Base-by-base conservation (phyloP, 35 echinoderm and acorn worm genomes). In the Lytechinus pictus region DNA sequence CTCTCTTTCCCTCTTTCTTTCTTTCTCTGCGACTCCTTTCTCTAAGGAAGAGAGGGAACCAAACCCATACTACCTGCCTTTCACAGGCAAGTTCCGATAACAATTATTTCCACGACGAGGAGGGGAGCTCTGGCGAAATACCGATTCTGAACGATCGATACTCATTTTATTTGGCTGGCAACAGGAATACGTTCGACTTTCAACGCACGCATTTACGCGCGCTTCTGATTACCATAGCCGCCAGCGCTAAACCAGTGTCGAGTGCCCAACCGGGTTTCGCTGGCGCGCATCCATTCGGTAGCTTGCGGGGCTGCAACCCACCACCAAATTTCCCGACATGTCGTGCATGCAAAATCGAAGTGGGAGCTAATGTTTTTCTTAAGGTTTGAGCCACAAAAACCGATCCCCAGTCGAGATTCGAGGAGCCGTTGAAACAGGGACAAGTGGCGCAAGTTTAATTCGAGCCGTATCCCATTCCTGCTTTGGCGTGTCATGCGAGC, bases 161-260 rank as follows among this genome's bases (percentile, higher is more conserved):
- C 54, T 93, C 92, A 93, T 93, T 93, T 93, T 93, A 93, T 93
- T 93, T 93, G 66, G 92, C 92, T 93, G 92, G 54, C 52, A 57
- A 93, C 53, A 93, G 92, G 57, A 93, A 93, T 93, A 93, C 92
- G 92, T 93, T 93, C 92, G 92, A 93, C 92, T 93, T 93, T 93
- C 92, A 93, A 93, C 54, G 92, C 52, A 93, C 92, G 55, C 92
- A 93, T 93, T 93, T 93, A 57, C 54, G 92, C 54, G 92, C 92
- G 92, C 53, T 93, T 54, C 27, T 54, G 92, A 53, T 93, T 79
- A 79, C 28, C 92, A 54, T 57, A 55, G 92, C 92, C 92, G 92
- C 92, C n/a, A 93, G 92, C 53, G 92, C 53, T 27, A 55, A 57
- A 53, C 29, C 92, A 93, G 92, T 93, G 52, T 93, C 92, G 92